Evolutionary conservation across 2,797 vertebrate species (phyloP).

Genomic region (Trachurus trachurus): DNA sequence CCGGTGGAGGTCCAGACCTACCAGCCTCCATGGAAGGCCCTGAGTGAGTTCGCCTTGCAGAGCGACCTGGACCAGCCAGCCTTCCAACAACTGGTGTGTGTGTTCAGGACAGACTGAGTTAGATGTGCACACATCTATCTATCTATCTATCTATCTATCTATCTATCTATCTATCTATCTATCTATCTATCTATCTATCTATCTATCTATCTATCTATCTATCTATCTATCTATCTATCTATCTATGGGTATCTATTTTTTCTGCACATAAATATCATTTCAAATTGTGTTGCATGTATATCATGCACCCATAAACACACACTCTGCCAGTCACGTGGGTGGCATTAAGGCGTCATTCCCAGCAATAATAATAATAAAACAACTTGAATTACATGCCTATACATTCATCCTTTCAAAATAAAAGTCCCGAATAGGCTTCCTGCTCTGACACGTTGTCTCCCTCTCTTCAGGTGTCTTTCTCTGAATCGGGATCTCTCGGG

Average conservation of each 20-base stretch:
- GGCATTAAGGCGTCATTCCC: background rate
- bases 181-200: constrained; percentile 5
- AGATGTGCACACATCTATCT: constrained; percentile 18
- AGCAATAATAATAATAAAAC: background rate
- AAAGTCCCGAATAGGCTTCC: background rate
- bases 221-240: background rate
- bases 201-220: constrained; percentile 13
- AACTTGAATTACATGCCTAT: background rate
- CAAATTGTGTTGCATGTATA: background rate
- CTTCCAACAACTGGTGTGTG: constrained; percentile 95
- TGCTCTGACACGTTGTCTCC: background rate
- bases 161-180: constrained; percentile 24
- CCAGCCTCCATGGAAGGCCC: constrained; percentile 97
- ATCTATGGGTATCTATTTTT: no score
- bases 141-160: constrained; percentile 22
- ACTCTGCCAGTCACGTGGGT: no score
- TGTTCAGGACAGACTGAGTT: constrained; percentile 38
- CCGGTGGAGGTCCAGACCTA: constrained; percentile 98
- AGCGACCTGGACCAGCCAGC: constrained; percentile 97
- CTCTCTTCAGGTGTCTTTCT: constrained; percentile 89
- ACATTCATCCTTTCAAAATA: constrained; percentile 22
- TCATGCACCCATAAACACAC: constrained; percentile 1
- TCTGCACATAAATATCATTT: background rate
- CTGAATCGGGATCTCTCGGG: constrained; percentile 92
- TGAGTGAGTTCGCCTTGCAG: constrained; percentile 97